Evolutionary conservation across 1,140 invertebrate genomes (phyloP), one percentile per base, ranked within the genome.

Genomic region (Drosophila nikananu): DNA sequence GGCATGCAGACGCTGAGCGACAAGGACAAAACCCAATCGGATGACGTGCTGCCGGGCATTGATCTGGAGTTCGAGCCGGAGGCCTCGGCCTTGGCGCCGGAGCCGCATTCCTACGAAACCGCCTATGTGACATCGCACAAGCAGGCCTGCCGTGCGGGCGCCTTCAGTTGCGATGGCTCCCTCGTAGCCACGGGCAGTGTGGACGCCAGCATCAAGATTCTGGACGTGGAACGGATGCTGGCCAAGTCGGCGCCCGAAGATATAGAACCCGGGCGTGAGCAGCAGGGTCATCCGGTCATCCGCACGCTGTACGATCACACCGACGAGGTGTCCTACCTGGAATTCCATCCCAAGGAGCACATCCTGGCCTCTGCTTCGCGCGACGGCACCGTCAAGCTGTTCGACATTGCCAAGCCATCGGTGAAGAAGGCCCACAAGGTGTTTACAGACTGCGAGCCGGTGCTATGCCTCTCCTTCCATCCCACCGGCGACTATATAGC

Each of bases 81-180:
- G 93, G 96, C 97, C 1, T 95, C 95, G 5, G 96, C 97, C 0
- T 94, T 97, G 41, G 98, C 98, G 0, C 98, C 98, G 0, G 98
- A 99, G 92, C 98, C 98, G 27, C 97, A 98, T 0, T 95, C 97
- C 15, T 99, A 99, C 93, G 99, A 99, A 94, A 99, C 99, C 0
- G 98, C 98, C 4, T 99, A 99, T 93, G 98, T 99, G 1, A 99
- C 99, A 7, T 98, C 98, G 5, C 99, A 99, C 92, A 99, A 99
- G 94, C 98, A 97, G 67, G 96, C 98, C 66, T 99, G 99, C 87
- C 94, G 98, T 63, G 97, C 98, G 2, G 98, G 98, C 17, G 98
- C 98, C 30, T 99, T 99, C 92, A 99, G 98, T 77, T 94, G 95
- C 10, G 98, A 99, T 94, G 99, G 98, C 0, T 97, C 98, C 81